Evolutionary conservation across 2,888 invertebrate species (phyloP).

Genomic region (Stenotaenia linearis): DNA sequence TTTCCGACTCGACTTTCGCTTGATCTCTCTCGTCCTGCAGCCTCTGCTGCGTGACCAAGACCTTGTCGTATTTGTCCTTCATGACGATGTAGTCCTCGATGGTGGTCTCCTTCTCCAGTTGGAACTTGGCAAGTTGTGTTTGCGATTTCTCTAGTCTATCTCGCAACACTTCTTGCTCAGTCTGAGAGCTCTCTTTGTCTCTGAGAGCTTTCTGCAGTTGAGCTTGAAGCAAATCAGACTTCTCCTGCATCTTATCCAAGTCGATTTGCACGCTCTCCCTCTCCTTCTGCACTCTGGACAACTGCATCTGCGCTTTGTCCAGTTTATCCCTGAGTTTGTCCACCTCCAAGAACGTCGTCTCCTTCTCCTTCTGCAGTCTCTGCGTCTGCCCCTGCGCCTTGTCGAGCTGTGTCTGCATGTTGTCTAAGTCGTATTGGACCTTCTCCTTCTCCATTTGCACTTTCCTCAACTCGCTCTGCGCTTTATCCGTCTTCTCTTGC

Average conservation of each 20-base stretch:
- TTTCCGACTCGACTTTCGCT: conserved; percentile 84
- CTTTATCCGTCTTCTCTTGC: conserved; percentile 61
- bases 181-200: conserved; percentile 75
- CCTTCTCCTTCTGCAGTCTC: conserved; percentile 82
- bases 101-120: conserved; percentile 82
- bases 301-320: conserved; percentile 75
- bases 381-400: conserved; percentile 81
- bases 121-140: conserved; percentile 44
- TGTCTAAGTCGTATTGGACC: conserved; percentile 82
- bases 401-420: conserved; percentile 82
- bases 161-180: conserved; percentile 77
- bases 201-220: conserved; percentile 75
- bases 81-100: conserved; percentile 76
- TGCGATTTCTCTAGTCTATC: conserved; percentile 79
- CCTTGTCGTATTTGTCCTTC: conserved; percentile 84
- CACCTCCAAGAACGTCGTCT: conserved; percentile 73
- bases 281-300: conserved; percentile 79
- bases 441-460: conserved; percentile 83
- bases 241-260: conserved; percentile 71
- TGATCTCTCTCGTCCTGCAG: conserved; percentile 80
- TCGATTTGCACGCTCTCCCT: conserved; percentile 76
- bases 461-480: conserved; percentile 40
- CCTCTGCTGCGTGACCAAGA: conserved; percentile 66
- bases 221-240: conserved; percentile 72
- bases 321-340: conserved; percentile 82